These are phyloP conservation scores for Hyaena hyaena DNA, from an alignment of 2,113 vertebrate genomes.

Conservation along the genomic window DNA sequence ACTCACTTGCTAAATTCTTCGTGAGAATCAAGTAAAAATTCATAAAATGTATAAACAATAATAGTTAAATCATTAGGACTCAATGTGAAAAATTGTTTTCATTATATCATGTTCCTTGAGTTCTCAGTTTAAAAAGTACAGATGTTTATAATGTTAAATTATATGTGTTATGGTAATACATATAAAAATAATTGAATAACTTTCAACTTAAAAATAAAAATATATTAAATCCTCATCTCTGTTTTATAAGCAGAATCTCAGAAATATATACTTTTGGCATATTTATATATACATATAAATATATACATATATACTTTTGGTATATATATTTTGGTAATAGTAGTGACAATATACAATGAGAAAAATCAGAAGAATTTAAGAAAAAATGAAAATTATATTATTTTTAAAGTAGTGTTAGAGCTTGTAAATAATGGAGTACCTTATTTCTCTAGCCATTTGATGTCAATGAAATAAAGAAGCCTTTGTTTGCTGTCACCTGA, in stretches of 20 bases:
- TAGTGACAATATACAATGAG: background rate
- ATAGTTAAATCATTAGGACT: background rate
- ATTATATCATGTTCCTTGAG: background rate
- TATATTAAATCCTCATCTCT: background rate
- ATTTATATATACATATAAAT: no score
- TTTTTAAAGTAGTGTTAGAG: slow-evolving; percentile 43
- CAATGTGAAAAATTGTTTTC: background rate
- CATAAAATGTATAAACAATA: background rate
- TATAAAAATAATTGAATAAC: background rate
- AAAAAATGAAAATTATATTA: slow-evolving; percentile 59
- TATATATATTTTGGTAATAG: background rate
- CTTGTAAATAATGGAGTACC: slow-evolving; percentile 57
- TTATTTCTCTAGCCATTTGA: slow-evolving; percentile 47
- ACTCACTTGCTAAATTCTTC: background rate
- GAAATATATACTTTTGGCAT: background rate
- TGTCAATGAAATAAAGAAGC: background rate
- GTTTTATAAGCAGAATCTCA: background rate
- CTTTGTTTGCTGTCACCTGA: background rate
- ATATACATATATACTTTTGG: no score
- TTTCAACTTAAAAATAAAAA: slow-evolving; percentile 44
- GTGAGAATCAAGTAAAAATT: background rate
- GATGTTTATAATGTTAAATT: background rate
- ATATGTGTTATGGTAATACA: background rate
- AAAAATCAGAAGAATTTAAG: slow-evolving; percentile 27
- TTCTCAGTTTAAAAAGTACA: background rate